Percentiles rank a stretch among this genome's conserved stretches.
phyloP scores from a whole-genome alignment of 2,888 invertebrate genomes.

The Muscina levida region DNA sequence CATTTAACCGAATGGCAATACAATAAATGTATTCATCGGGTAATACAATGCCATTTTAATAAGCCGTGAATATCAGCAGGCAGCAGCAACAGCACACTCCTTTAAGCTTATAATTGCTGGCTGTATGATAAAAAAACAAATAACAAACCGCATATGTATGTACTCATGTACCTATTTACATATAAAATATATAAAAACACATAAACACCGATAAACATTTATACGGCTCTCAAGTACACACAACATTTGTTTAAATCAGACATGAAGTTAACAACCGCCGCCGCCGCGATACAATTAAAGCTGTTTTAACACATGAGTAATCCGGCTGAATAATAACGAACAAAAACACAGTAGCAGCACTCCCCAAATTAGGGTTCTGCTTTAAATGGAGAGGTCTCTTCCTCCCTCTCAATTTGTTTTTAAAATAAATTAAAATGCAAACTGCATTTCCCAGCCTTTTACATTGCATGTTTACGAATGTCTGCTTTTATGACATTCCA shows the following conservation, averaged over 20 bases:
- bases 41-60: conserved; percentile 18
- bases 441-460: conserved; percentile 3
- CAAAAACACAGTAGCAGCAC: background rate
- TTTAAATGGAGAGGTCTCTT: background rate
- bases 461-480: background rate
- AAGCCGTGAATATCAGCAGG: background rate
- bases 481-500: background rate
- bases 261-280: conserved; percentile 1
- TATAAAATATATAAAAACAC: background rate
- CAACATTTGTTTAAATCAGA: conserved; percentile 29
- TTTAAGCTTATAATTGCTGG: conserved; percentile 14
- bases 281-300: too few relatives aligned
- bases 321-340: background rate
- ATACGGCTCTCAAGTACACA: background rate
- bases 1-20: conserved; percentile 49
- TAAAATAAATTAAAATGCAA: background rate
- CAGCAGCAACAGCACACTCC: conserved; percentile 9
- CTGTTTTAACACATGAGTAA: conserved; percentile 27
- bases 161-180: background rate
- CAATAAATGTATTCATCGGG: conserved; percentile 20
- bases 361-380: background rate
- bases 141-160: background rate
- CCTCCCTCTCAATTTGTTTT: too few relatives aligned
- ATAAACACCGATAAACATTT: background rate
- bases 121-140: background rate